Evolutionary conservation across 1,140 invertebrate species (phyloP), one percentile per base, ranked within the genome.

Genomic region (Diachasmimorpha longicaudata): DNA sequence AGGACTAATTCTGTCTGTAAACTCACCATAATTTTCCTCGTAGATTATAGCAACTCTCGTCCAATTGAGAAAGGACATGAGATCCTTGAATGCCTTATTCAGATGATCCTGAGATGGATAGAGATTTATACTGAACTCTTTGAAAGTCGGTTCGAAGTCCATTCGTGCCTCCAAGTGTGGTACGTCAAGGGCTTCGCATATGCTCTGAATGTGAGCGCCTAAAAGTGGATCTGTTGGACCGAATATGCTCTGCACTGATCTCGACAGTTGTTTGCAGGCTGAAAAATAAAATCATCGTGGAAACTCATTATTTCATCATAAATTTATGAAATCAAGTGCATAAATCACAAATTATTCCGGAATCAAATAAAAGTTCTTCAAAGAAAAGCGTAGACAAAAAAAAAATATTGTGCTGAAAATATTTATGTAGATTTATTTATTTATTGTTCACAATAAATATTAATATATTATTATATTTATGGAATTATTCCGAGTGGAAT

Each of bases 11-110:
- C 3, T 58, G 46, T 31, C 2, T 71, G 16, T 14, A 39, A 58
- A 88, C 90, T 91, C 85, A 95, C 95, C 94, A 80, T 94, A 93
- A 85, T 95, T 93, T 83, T 97, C 95, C 86, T 99, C 97, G 83
- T 98, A 98, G 39, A 99, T 93, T 77, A 99, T 95, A 0, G 96
- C 96, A 79, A 98, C 96, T 88, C 94, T 93, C 8, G 95, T 97
- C 97, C 97, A 98, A 85, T 97, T 97, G 37, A 97, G 91, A 84
- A 96, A 97, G 23, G 91, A 90, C 88, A 98, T 96, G 58, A 98
- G 91, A 83, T 98, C 96, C 73, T 93, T 91, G 86, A 96, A 96
- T 0, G 97, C 96, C 68, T 92, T 90, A 84, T 96, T 96, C 79
- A 98, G 91, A 72, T 95, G 90, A 74, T 94, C 92, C 79, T 96